Evolutionary conservation across 2,113 vertebrate species (phyloP).

Genomic region (Mellivora capensis): DNA sequence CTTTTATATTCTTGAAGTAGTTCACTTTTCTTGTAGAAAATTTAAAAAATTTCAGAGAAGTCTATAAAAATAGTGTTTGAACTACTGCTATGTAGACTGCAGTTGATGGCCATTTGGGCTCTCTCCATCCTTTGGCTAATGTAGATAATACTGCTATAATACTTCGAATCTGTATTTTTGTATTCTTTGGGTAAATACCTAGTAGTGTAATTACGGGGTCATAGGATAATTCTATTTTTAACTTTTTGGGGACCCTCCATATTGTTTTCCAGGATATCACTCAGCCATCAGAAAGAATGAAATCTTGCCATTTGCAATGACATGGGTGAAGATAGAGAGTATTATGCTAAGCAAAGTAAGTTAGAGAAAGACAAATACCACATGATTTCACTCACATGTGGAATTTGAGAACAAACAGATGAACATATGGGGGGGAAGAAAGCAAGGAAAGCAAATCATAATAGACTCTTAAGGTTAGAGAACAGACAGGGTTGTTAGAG

Average conservation of each 20-base stretch:
- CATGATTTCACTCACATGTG: neutral
- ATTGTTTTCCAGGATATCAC: neutral
- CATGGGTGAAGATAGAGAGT: neutral
- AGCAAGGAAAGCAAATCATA: neutral
- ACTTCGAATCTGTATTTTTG: neutral
- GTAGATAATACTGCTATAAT: neutral
- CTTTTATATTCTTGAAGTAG: neutral
- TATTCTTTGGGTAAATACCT: neutral
- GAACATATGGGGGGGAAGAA: neutral
- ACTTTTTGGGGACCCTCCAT: neutral
- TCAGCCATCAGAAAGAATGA: neutral
- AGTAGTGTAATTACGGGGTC: neutral
- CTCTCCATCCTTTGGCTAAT: neutral
- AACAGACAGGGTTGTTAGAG: neutral
- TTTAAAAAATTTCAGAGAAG: neutral
- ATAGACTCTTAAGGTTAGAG: neutral
- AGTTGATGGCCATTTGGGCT: neutral
- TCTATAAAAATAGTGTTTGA: neutral
- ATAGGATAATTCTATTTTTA: neutral
- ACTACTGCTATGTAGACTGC: neutral
- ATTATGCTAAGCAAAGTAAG: neutral
- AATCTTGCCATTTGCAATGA: neutral
- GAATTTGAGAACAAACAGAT: neutral
- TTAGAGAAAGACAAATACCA: neutral
- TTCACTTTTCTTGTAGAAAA: neutral